phyloP scores from a whole-genome alignment of 1,140 invertebrate species.

The Delia radicum region DNA sequence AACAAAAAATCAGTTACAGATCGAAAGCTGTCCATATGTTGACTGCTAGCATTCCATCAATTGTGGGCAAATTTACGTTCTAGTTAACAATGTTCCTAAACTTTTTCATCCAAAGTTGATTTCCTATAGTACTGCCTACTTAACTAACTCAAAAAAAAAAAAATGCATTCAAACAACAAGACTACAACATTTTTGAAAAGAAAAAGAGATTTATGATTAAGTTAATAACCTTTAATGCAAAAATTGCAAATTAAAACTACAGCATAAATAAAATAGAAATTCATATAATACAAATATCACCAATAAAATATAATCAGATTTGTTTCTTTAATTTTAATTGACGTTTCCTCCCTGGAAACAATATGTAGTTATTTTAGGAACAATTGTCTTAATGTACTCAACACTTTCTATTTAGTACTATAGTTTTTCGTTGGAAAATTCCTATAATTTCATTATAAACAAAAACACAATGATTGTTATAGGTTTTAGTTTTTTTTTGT shows the following conservation, averaged over 20 bases:
- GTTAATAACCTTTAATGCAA: conserved; percentile 4
- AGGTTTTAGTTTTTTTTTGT: neutral
- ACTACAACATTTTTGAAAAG: neutral
- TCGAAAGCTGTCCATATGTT: conserved; percentile 3
- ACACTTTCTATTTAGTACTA: neutral
- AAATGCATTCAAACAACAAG: neutral
- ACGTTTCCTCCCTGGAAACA: too few relatives aligned
- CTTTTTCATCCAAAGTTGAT: neutral
- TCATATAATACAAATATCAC: neutral
- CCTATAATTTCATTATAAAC: neutral
- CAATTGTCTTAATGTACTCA: too few relatives aligned
- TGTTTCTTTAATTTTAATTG: too few relatives aligned
- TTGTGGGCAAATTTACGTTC: conserved; percentile 1
- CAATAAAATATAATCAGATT: too few relatives aligned
- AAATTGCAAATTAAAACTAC: neutral
- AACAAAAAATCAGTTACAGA: conserved; percentile 4
- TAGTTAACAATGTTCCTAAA: neutral
- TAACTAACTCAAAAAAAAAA: neutral
- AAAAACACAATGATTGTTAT: neutral
- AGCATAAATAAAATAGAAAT: neutral
- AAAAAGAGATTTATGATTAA: neutral
- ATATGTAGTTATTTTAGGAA: too few relatives aligned
- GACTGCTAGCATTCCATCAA: neutral
- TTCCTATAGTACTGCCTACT: neutral
- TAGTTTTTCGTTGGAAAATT: too few relatives aligned